phyloP scores from a whole-genome alignment of 2,888 invertebrate genomes.

The Nipponacmea schrenckii region DNA sequence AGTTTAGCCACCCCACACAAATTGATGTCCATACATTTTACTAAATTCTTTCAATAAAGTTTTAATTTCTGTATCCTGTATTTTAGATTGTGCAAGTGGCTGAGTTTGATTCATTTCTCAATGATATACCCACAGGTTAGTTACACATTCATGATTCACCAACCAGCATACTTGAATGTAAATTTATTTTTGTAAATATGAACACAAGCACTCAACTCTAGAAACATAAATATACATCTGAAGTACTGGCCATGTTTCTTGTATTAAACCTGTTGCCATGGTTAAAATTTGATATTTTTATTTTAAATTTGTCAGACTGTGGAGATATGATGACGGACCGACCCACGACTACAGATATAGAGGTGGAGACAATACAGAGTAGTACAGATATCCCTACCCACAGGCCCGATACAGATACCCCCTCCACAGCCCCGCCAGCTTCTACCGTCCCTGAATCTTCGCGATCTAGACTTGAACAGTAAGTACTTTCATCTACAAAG shows the following conservation, averaged over 20 bases:
- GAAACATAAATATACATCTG: background rate
- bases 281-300: background rate
- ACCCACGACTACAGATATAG: conserved; percentile 59
- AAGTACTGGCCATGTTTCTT: background rate
- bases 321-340: conserved; percentile 34
- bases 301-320: conserved; percentile 8
- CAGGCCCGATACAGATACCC: background rate
- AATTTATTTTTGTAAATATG: too few species aligned
- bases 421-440: background rate
- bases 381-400: too few species aligned
- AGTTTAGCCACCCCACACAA: too few species aligned
- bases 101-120: conserved; percentile 33
- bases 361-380: conserved; percentile 51
- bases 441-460: conserved; percentile 16
- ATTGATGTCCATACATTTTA: too few species aligned
- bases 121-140: background rate
- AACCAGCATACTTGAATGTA: too few species aligned
- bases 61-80: too few species aligned
- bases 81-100: conserved; percentile 42
- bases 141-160: too few species aligned
- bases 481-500: conserved; percentile 6
- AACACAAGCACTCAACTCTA: too few species aligned
- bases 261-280: background rate
- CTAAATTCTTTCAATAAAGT: too few species aligned
- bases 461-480: conserved; percentile 37